Percentiles rank a stretch among this genome's conserved stretches.
phyloP scores from a whole-genome alignment of 2,113 vertebrate species.

The Plestiodon gilberti region DNA sequence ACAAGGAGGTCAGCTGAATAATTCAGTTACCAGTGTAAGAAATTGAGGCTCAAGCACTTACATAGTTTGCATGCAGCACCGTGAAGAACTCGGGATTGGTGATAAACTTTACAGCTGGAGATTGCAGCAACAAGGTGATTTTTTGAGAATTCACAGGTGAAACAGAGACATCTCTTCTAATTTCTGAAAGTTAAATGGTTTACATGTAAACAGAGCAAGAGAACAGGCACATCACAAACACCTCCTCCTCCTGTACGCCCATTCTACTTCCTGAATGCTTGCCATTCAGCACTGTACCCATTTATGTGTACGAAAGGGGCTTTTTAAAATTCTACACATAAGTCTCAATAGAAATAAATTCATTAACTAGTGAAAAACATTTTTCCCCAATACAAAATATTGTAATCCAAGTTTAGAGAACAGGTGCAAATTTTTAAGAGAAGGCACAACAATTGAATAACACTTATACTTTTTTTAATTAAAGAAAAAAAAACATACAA shows the following conservation, averaged over 20 bases:
- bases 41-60: constrained; percentile 73
- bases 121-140: constrained; percentile 93
- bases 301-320: too few species aligned
- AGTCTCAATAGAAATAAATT: background rate
- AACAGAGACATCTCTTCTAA: constrained; percentile 84
- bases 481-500: background rate
- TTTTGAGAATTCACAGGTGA: constrained; percentile 92
- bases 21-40: too few species aligned
- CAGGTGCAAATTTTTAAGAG: background rate
- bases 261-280: background rate
- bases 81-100: constrained; percentile 98
- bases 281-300: background rate
- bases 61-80: constrained; percentile 93
- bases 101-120: constrained; percentile 96
- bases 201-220: background rate
- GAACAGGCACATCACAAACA: background rate
- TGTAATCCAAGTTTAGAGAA: background rate
- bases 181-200: constrained; percentile 73
- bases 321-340: background rate
- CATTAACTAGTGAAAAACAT: background rate
- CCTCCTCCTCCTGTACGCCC: background rate
- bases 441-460: background rate
- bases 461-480: background rate
- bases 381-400: background rate
- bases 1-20: background rate